phyloP scores from a whole-genome alignment of 1,140 invertebrate genomes.

The Lanistes nyassanus region DNA sequence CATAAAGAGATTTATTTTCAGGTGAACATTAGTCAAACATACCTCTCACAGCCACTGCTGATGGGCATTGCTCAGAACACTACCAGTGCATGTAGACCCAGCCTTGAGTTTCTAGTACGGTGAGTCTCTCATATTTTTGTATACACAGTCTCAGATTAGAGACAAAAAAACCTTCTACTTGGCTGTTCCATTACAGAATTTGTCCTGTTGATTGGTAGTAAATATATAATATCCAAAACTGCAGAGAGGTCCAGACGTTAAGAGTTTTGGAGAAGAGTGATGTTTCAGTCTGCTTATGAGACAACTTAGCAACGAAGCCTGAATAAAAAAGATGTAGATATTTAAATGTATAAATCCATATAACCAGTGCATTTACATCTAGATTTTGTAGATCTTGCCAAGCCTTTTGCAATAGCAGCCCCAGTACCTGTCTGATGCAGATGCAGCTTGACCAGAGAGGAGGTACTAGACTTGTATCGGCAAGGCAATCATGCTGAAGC shows the following conservation, averaged over 20 bases:
- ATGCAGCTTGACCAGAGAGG: slow-evolving; percentile 49
- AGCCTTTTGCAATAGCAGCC: background rate
- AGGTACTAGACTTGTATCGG: slow-evolving; percentile 52
- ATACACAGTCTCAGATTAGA: too few relatives aligned
- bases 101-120: slow-evolving; percentile 64
- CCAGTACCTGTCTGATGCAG: slow-evolving; percentile 39
- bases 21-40: slow-evolving; percentile 58
- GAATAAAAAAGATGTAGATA: too few relatives aligned
- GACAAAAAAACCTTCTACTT: too few relatives aligned
- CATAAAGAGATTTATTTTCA: background rate
- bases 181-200: background rate
- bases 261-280: background rate
- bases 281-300: slow-evolving; percentile 4
- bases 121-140: too few relatives aligned
- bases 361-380: background rate
- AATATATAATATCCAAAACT: background rate
- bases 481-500: slow-evolving; percentile 62
- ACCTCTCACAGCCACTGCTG: slow-evolving; percentile 52
- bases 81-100: slow-evolving; percentile 60
- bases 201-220: background rate
- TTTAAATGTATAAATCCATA: too few relatives aligned
- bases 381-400: background rate
- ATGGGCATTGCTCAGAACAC: slow-evolving; percentile 62
- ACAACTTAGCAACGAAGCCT: too few relatives aligned
- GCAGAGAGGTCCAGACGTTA: background rate